phyloP scores from a whole-genome alignment of 2,113 vertebrate genomes.

The Monopterus albus region DNA sequence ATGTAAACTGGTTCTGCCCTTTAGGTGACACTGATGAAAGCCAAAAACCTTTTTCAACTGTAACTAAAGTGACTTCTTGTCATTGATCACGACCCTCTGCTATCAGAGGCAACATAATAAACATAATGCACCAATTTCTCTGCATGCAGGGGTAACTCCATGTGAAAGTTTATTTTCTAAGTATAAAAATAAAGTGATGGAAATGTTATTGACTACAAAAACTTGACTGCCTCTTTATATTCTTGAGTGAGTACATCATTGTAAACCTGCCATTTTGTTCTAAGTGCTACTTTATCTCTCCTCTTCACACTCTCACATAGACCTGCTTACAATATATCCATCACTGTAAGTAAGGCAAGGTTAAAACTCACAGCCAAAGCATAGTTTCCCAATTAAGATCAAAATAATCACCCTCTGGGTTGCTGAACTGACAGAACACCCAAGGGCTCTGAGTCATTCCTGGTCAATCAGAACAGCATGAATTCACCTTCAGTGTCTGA shows the following conservation, averaged over 20 bases:
- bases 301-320: background rate
- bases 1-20: too few relatives aligned
- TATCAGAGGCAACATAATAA: too few relatives aligned
- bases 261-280: background rate
- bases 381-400: conserved; percentile 33
- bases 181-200: background rate
- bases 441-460: background rate
- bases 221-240: background rate
- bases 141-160: too few relatives aligned
- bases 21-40: too few relatives aligned
- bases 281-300: background rate
- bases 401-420: conserved; percentile 32
- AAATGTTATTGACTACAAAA: background rate
- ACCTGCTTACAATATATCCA: conserved; percentile 11
- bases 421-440: conserved; percentile 12
- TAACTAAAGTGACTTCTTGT: too few relatives aligned
- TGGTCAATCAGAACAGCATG: conserved; percentile 18
- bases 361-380: conserved; percentile 21
- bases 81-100: too few relatives aligned
- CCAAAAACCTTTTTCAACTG: too few relatives aligned
- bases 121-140: too few relatives aligned
- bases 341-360: conserved; percentile 28
- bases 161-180: too few relatives aligned
- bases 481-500: conserved; percentile 14
- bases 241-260: background rate